These are phyloP conservation scores for Charina bottae DNA, from an alignment of 2,113 vertebrate species.

Conservation along the genomic window DNA sequence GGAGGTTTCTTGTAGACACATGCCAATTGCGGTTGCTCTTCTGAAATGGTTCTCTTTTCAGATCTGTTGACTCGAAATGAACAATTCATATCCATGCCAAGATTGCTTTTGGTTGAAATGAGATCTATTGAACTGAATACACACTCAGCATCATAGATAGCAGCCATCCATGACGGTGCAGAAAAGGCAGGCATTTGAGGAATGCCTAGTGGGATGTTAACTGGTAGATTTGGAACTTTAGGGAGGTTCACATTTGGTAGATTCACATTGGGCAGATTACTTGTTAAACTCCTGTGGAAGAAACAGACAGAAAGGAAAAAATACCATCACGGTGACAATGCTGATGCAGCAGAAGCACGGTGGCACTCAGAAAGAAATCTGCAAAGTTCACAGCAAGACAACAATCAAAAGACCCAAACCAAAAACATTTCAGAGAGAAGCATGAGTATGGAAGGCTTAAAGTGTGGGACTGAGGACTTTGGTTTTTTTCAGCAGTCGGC, in stretches of 20 bases:
- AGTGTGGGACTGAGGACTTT: conserved; percentile 32
- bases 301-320: conserved; percentile 99
- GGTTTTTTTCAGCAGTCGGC: conserved; percentile 14
- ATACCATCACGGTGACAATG: conserved; percentile 98
- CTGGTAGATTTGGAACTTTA: conserved; percentile 99
- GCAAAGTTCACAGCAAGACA: conserved; percentile 73
- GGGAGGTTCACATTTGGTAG: conserved; percentile 99
- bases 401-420: conserved; percentile 69
- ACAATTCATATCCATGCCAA: conserved; percentile 95
- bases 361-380: conserved; percentile 80
- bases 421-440: conserved; percentile 72
- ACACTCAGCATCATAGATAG: conserved; percentile 99
- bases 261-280: conserved; percentile 99
- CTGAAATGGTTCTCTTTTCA: conserved; percentile 70
- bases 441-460: conserved; percentile 67
- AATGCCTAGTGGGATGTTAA: conserved; percentile 99
- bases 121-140: conserved; percentile 98
- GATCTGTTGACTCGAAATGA: conserved; percentile 78
- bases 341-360: conserved; percentile 91
- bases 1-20: conserved; percentile 57
- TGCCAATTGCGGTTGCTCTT: conserved; percentile 75
- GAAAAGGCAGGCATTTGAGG: conserved; percentile 99
- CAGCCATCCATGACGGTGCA: conserved; percentile 98
- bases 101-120: conserved; percentile 84
- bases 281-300: conserved; percentile 95